Conservation (phyloP, 2,113 vertebrate species). For the Toxostoma redivivum region DNA sequence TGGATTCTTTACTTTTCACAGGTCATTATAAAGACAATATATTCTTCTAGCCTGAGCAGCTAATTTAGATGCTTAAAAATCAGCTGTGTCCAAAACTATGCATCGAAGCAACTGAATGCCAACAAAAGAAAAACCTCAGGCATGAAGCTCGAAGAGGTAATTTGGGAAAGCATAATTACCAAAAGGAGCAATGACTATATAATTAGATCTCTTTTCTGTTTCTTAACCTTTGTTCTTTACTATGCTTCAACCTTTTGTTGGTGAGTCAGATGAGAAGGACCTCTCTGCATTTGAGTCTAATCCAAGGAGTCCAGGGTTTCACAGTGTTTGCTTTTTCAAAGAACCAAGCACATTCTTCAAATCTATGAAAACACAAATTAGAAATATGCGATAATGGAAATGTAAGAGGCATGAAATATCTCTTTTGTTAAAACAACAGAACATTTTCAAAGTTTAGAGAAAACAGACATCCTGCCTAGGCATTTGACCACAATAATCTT, state of each 20-base stretch:
- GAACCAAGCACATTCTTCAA: neutral
- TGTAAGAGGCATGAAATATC: neutral
- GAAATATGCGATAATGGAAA: neutral
- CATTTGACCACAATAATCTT: neutral
- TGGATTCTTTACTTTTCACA: neutral
- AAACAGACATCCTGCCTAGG: neutral
- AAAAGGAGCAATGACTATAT: neutral
- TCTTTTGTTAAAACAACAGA: neutral
- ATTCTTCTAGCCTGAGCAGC: neutral
- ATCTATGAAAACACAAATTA: neutral
- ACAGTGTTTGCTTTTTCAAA: neutral
- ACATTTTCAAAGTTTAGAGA: neutral
- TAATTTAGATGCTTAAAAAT: neutral
- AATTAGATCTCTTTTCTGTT: neutral
- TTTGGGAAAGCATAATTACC: neutral
- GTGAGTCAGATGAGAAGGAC: neutral
- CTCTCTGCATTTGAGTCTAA: neutral
- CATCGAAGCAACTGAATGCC: neutral
- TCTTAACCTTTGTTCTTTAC: neutral
- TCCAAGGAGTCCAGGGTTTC: neutral
- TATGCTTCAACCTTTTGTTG: neutral
- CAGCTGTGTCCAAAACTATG: neutral
- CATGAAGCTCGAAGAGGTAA: neutral
- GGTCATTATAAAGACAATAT: neutral
- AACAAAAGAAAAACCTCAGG: neutral